These are phyloP conservation scores for Sebastes kiyomatsui DNA, from an alignment of 2,797 vertebrate species.

Conservation along the genomic window DNA sequence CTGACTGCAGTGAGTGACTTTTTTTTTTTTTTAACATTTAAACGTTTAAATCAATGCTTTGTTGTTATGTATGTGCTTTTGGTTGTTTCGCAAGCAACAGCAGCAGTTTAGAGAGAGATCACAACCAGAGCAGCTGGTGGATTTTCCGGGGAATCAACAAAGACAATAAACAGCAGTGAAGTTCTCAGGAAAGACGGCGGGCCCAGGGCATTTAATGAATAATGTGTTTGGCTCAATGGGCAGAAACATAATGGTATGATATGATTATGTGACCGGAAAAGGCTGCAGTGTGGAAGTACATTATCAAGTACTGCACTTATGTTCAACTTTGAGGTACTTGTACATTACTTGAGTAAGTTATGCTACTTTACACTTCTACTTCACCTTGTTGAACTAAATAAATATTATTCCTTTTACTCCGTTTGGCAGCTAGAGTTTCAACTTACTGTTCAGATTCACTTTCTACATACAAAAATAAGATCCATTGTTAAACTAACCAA, in stretches of 20 bases:
- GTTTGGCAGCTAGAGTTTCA: not conserved
- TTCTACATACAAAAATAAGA: not conserved
- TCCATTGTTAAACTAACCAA: not conserved
- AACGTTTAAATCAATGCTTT: not conserved
- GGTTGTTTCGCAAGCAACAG: not conserved
- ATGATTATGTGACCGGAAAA: not conserved
- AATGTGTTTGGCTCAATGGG: not conserved
- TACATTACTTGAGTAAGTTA: not conserved
- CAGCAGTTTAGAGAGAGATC: not conserved
- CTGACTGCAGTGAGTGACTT: not conserved
- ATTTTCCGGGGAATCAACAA: not conserved
- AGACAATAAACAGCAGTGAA: not conserved
- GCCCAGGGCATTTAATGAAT: not conserved
- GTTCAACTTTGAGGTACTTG: not conserved
- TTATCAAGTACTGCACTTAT: not conserved
- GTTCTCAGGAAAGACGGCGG: slow-evolving; percentile 15
- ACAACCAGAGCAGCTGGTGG: not conserved
- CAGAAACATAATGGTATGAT: not conserved
- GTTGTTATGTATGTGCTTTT: not conserved
- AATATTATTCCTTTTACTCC: not conserved
- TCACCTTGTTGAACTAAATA: not conserved
- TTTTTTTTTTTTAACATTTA: not conserved
- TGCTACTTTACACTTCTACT: not conserved
- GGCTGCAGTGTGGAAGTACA: not conserved
- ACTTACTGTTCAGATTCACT: not conserved